These are phyloP conservation scores for Cordylochernes scorpioides DNA, from an alignment of 2,888 invertebrate genomes.

Conservation along the genomic window DNA sequence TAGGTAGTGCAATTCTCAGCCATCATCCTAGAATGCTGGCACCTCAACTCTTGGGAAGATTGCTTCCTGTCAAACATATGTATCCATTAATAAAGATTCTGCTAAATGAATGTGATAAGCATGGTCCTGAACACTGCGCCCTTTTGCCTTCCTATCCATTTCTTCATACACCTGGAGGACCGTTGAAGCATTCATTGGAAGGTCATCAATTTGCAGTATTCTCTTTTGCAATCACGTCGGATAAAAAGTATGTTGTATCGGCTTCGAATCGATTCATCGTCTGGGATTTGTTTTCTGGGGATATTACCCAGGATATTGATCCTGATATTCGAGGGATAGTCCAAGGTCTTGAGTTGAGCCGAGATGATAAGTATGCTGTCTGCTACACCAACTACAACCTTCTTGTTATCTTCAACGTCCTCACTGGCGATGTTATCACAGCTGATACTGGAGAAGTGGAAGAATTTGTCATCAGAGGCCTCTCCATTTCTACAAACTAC, in stretches of 20 bases:
- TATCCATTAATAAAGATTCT: conserved; percentile 52
- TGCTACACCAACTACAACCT: conserved; percentile 88
- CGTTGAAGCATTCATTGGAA: conserved; percentile 85
- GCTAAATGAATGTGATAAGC: conserved; percentile 61
- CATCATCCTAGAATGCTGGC: conserved; percentile 82
- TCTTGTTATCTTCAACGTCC: conserved; percentile 61
- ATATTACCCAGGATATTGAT: conserved; percentile 55
- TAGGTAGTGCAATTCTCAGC: conserved; percentile 75
- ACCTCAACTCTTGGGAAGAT: conserved; percentile 65
- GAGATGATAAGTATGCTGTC: conserved; percentile 82
- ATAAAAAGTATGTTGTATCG: conserved; percentile 71
- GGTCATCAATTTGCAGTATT: conserved; percentile 94
- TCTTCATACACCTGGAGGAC: conserved; percentile 92
- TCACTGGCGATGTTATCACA: conserved; percentile 63
- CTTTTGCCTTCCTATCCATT: conserved; percentile 80
- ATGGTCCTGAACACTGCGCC: conserved; percentile 64
- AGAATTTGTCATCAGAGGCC: conserved; percentile 32
- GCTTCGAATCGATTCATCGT: conserved; percentile 88
- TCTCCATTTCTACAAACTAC: conserved; percentile 37
- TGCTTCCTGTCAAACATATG: conserved; percentile 60
- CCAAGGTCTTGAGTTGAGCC: conserved; percentile 68
- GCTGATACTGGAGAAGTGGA: neutral
- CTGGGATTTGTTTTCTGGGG: conserved; percentile 83
- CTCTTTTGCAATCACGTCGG: conserved; percentile 60
- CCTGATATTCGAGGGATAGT: conserved; percentile 85